Evolutionary conservation across 1,140 invertebrate genomes (phyloP), one percentile per base, ranked within the genome.

Genomic region (Harpegnathos saltator): DNA sequence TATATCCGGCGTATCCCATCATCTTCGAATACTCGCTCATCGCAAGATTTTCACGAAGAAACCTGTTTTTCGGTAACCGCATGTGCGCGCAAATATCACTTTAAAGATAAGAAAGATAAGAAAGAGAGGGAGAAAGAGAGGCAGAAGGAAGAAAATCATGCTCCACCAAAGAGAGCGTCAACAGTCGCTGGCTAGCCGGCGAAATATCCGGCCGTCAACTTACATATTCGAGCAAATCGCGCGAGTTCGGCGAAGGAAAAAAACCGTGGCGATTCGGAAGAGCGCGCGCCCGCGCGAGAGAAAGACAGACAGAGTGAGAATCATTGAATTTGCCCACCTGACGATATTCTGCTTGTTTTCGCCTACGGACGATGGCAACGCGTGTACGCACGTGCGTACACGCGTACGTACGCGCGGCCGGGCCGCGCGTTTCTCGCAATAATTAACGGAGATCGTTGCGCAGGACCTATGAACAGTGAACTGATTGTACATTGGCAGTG

Each of bases 381-480:
- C 56, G n/a, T n/a, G n/a, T n/a, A n/a, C n/a, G n/a, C n/a, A n/a
- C n/a, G n/a, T n/a, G n/a, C 15, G 24, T 33, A 17, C 33, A 24
- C 48, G 3, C 61, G 15, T 14, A 12, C 14, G 52, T 17, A 69
- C 33, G 24, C 50, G 29, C 29, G 29, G 29, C 29, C 29, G 5
- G 29, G 29, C 38, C 38, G 33, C 80, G 17, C 54, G 17, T 63
- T 65, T 52, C 80, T 59, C 72, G 65, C 56, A 82, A 84, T 84
- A 87, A 87, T 88, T 75, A 87, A 74, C 86, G 65, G 63, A 87
- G 85, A 88, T 87, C 86, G 85, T 73, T 73, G 63, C 81, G 75
- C 50, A 83, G 82, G 73, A 82, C 73, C 85, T 88, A 85, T 61
- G 86, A 85, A 81, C 82, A 66, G 71, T 81, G 77, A 85, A 88